Evolutionary conservation across 2,113 vertebrate genomes (phyloP).

Genomic region (Hyperopisus bebe): DNA sequence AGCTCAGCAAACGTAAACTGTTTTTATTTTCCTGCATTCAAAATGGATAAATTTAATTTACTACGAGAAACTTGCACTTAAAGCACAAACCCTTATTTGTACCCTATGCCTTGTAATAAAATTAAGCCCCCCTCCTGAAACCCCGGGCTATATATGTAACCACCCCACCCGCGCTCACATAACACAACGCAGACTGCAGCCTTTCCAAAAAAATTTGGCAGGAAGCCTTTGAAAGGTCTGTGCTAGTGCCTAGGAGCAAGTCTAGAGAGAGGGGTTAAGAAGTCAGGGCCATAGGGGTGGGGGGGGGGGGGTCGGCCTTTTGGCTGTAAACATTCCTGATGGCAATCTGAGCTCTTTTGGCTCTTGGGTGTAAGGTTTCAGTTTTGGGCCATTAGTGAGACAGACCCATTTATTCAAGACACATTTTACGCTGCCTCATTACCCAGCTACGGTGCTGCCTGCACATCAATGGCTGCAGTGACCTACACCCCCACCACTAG

Average conservation of each 20-base stretch:
- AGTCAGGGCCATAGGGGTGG: constrained; percentile 22
- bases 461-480: constrained; percentile 51
- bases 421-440: constrained; percentile 52
- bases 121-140: not conserved
- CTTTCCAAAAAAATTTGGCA: not conserved
- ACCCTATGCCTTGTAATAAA: not conserved
- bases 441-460: constrained; percentile 32
- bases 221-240: not conserved
- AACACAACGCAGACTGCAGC: not conserved
- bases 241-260: constrained; percentile 17
- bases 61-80: not conserved
- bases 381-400: constrained; percentile 55
- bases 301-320: not conserved
- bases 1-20: not conserved
- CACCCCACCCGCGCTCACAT: not conserved
- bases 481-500: constrained; percentile 27
- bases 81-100: not conserved
- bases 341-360: constrained; percentile 54
- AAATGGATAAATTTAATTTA: not conserved
- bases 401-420: constrained; percentile 62
- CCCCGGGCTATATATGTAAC: not conserved
- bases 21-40: not conserved
- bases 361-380: constrained; percentile 61
- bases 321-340: constrained; percentile 59
- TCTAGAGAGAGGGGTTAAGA: constrained; percentile 23